Conservation (phyloP, 2,113 vertebrate species). For the Percina caprodes region DNA sequence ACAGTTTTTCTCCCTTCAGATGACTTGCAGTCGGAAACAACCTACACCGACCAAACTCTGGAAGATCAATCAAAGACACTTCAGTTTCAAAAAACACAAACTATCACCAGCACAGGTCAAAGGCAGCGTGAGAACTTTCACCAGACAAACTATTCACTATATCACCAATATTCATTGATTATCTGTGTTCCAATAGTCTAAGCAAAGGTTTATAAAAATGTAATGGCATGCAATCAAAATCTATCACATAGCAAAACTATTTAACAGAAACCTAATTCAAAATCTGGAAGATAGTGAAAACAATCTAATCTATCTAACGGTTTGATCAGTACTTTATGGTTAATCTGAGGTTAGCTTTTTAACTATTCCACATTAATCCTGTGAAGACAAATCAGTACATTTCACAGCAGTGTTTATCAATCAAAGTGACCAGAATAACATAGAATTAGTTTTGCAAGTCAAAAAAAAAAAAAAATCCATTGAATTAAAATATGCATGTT, state of each 20-base stretch:
- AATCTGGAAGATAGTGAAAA: neutral
- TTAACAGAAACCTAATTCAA: neutral
- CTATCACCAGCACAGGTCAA: constrained; percentile 1
- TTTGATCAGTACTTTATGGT: no score
- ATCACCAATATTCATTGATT: neutral
- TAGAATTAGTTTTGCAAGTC: neutral
- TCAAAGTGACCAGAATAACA: neutral
- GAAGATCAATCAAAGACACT: neutral
- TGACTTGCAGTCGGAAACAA: neutral
- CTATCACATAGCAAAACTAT: neutral
- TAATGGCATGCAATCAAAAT: neutral
- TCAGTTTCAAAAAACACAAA: constrained; percentile 1
- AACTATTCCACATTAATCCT: neutral
- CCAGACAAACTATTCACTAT: constrained; percentile 7
- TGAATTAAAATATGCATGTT: neutral
- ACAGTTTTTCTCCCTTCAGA: neutral
- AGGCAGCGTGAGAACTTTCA: constrained; percentile 11
- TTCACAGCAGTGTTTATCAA: neutral
- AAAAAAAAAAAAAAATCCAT: neutral
- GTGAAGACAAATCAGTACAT: neutral
- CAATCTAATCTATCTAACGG: neutral
- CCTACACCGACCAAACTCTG: neutral
- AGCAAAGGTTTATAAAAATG: neutral
- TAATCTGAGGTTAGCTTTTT: neutral
- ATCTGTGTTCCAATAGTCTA: neutral